Conservation (phyloP, 2,113 vertebrate genomes). For the Corydoras maculifer region DNA sequence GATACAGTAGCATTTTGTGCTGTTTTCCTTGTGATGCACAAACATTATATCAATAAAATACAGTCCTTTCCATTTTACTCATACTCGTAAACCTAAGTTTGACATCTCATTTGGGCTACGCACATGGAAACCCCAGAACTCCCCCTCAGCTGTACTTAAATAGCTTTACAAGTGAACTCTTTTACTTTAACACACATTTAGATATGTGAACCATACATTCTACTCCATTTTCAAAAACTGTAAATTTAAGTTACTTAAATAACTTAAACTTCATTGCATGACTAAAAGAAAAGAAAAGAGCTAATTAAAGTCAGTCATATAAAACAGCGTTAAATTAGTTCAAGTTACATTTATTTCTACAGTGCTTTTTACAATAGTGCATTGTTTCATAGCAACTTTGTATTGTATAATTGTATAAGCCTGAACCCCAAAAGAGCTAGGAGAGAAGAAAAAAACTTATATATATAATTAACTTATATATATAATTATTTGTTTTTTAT, state of each 20-base stretch:
- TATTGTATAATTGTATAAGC: too few relatives aligned
- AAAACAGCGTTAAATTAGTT: slow-evolving; percentile 10
- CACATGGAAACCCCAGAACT: slow-evolving; percentile 20
- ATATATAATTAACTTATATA: too few relatives aligned
- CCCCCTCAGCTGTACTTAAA: slow-evolving; percentile 20
- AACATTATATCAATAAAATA: slow-evolving; percentile 9
- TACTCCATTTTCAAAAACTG: too few relatives aligned
- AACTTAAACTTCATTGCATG: too few relatives aligned
- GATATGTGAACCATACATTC: slow-evolving; percentile 11
- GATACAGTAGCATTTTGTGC: neutral
- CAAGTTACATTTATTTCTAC: slow-evolving; percentile 1
- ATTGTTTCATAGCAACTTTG: too few relatives aligned
- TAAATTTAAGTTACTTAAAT: too few relatives aligned
- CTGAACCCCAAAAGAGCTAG: too few relatives aligned
- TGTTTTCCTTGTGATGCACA: neutral
- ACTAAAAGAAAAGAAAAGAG: slow-evolving; percentile 7
- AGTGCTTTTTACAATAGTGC: too few relatives aligned
- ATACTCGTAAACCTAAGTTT: slow-evolving; percentile 42
- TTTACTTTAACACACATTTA: slow-evolving; percentile 28
- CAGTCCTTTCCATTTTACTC: slow-evolving; percentile 30
- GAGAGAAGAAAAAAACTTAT: too few relatives aligned
- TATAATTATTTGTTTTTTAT: too few relatives aligned
- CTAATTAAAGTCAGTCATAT: neutral
- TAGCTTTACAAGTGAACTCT: slow-evolving; percentile 23
- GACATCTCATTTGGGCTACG: slow-evolving; percentile 26